A percentile compares a stretch with the other conserved stretches of the same genome.
phyloP scores from a whole-genome alignment of 2,888 invertebrate genomes.

The Labia minor region DNA sequence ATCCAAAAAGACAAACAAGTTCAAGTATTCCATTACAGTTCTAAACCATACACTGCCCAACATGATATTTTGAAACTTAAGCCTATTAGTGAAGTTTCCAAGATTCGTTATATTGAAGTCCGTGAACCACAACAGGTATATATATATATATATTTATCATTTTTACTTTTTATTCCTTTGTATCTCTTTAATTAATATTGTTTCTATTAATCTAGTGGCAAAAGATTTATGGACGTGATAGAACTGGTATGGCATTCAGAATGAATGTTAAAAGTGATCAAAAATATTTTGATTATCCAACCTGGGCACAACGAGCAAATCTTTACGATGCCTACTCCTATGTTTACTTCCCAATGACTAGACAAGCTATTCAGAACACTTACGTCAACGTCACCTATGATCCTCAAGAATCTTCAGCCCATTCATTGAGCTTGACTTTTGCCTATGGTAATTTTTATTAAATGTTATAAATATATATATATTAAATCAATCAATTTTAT shows the following conservation, averaged over 20 bases:
- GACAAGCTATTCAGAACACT: constrained; percentile 40
- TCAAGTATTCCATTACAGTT: constrained; percentile 47
- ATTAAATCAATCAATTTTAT: too few species aligned
- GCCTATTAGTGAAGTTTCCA: constrained; percentile 40
- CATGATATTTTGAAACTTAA: constrained; percentile 45
- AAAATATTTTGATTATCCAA: constrained; percentile 37
- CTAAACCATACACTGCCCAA: constrained; percentile 51
- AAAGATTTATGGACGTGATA: constrained; percentile 26
- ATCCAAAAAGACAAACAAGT: constrained; percentile 41
- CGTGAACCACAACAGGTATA: constrained; percentile 27
- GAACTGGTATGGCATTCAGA: constrained; percentile 44
- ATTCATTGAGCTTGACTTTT: constrained; percentile 38
- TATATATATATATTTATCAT: too few species aligned
- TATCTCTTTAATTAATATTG: not conserved
- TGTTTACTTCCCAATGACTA: constrained; percentile 29
- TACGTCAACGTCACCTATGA: constrained; percentile 43
- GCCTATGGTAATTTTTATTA: constrained; percentile 32
- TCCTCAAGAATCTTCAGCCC: constrained; percentile 39
- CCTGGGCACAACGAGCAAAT: constrained; percentile 30
- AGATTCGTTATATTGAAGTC: constrained; percentile 25
- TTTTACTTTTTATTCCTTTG: not conserved
- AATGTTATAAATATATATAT: too few species aligned
- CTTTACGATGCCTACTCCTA: not conserved
- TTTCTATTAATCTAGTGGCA: not conserved
- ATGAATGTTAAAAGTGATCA: constrained; percentile 43